These are phyloP conservation scores for Chaetops frenatus DNA, from an alignment of 2,113 vertebrate species.

Conservation along the genomic window DNA sequence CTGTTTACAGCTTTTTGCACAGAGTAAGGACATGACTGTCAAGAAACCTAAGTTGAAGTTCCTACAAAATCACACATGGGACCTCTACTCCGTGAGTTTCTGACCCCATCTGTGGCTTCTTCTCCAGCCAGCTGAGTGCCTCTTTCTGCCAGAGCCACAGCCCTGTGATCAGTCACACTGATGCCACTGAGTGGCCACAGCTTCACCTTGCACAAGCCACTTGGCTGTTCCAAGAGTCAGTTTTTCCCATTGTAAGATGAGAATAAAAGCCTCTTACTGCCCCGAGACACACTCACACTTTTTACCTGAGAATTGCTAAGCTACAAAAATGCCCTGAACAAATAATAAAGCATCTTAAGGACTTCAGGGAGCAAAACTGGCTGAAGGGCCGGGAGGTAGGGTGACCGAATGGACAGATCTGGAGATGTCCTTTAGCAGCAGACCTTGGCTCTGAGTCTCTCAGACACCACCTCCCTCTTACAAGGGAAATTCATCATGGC, in stretches of 20 bases:
- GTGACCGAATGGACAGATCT: background rate
- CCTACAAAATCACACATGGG: background rate
- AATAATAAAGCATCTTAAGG: background rate
- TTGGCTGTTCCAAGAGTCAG: background rate
- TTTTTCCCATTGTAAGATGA: background rate
- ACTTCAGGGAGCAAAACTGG: background rate
- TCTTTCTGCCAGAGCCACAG: accelerated
- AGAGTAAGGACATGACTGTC: background rate
- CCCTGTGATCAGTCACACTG: background rate
- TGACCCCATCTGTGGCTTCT: background rate
- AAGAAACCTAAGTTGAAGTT: background rate
- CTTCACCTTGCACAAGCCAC: background rate
- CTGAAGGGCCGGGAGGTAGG: accelerated
- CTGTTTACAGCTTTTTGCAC: background rate
- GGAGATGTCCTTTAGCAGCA: background rate
- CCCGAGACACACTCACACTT: background rate
- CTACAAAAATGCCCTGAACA: background rate
- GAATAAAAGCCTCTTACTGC: background rate
- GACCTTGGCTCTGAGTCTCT: background rate
- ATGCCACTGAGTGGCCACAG: background rate
- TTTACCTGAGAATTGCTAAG: background rate
- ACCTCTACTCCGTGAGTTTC: accelerated
- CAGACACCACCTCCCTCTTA: conserved; percentile 10
- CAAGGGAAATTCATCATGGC: conserved; percentile 9
- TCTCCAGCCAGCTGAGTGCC: background rate